phyloP scores from a whole-genome alignment of 2,113 vertebrate species.

The Elgaria multicarinata region DNA sequence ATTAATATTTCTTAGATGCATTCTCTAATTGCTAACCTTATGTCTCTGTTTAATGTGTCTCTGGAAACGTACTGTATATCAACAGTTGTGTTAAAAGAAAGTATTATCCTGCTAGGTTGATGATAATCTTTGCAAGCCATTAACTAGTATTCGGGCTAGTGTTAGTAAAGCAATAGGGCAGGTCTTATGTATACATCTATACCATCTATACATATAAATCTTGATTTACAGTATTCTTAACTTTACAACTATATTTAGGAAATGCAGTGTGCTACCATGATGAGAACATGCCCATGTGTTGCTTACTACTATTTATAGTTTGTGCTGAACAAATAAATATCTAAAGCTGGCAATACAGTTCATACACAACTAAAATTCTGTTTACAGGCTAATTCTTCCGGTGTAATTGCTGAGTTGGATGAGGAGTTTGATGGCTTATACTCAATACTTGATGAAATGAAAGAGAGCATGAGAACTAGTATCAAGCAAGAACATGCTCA shows the following conservation, averaged over 20 bases:
- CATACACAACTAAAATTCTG: not conserved
- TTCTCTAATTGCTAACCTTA: not conserved
- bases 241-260: not conserved
- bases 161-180: not conserved
- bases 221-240: not conserved
- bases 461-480: conserved; percentile 81
- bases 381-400: conserved; percentile 86
- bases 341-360: not conserved
- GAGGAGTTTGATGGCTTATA: conserved; percentile 90
- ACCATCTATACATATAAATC: not conserved
- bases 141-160: not conserved
- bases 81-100: not conserved
- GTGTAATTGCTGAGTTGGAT: conserved; percentile 87
- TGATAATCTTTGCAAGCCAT: not conserved
- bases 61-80: not conserved
- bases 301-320: not conserved
- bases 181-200: not conserved
- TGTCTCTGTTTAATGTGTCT: not conserved
- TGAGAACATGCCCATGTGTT: not conserved
- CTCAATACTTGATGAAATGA: conserved; percentile 86
- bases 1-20: not conserved
- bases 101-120: not conserved
- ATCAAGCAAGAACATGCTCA: conserved; percentile 86
- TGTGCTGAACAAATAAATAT: not conserved
- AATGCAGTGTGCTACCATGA: not conserved